Evolutionary conservation across 2,888 invertebrate genomes (phyloP).

Genomic region (Lypha dubia): DNA sequence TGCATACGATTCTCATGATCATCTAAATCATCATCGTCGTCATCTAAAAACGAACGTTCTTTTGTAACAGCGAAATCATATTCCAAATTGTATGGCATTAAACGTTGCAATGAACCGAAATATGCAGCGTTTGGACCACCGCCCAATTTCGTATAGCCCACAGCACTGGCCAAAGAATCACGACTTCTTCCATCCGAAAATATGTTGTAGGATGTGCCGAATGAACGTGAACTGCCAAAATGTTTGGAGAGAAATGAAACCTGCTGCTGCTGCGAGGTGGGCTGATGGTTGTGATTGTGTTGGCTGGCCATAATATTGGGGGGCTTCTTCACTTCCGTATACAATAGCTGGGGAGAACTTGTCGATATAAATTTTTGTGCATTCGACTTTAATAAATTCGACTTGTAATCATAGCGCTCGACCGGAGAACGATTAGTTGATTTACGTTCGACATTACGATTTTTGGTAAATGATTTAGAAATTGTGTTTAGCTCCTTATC

Average conservation of each 20-base stretch:
- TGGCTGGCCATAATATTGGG: slow-evolving; percentile 32
- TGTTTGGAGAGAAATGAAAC: slow-evolving; percentile 88
- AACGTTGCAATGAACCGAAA: slow-evolving; percentile 91
- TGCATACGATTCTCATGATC: slow-evolving; percentile 93
- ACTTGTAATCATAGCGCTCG: slow-evolving; percentile 78
- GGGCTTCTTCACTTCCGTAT: slow-evolving; percentile 76
- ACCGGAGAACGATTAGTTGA: slow-evolving; percentile 62
- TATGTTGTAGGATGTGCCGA: slow-evolving; percentile 82
- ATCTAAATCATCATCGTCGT: slow-evolving; percentile 87
- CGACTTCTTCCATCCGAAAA: slow-evolving; percentile 76
- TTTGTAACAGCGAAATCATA: slow-evolving; percentile 93
- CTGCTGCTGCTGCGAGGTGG: slow-evolving; percentile 72
- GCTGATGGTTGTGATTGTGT: slow-evolving; percentile 49
- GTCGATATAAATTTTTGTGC: slow-evolving; percentile 86
- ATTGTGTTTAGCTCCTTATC: slow-evolving; percentile 94
- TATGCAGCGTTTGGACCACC: slow-evolving; percentile 93
- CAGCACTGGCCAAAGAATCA: slow-evolving; percentile 72
- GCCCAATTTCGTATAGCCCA: slow-evolving; percentile 83
- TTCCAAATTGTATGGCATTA: slow-evolving; percentile 93
- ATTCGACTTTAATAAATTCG: slow-evolving; percentile 78
- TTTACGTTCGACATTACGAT: slow-evolving; percentile 69
- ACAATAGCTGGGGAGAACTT: slow-evolving; percentile 87
- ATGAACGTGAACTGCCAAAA: slow-evolving; percentile 91
- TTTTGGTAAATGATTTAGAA: slow-evolving; percentile 86
- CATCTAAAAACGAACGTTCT: slow-evolving; percentile 85